phyloP scores from a whole-genome alignment of 2,113 vertebrate genomes.

The Hippolais icterina region DNA sequence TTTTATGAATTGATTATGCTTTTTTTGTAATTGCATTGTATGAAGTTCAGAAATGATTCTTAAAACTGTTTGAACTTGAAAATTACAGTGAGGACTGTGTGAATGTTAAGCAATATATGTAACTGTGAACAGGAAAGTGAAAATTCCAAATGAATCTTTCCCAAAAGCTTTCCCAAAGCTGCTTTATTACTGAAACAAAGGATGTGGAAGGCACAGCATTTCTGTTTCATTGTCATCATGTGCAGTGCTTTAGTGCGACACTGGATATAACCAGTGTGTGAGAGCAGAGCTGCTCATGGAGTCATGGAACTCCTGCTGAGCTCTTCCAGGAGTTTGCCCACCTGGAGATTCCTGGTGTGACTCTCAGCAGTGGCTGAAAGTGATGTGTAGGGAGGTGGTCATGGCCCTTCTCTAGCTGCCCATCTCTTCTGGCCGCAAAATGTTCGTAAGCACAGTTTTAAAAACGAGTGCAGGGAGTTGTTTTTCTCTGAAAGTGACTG shows the following conservation, averaged over 20 bases:
- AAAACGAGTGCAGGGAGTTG: rapidly evolving
- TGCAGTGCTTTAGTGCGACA: not conserved
- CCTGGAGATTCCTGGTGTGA: not conserved
- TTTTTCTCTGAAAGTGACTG: not conserved
- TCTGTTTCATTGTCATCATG: not conserved
- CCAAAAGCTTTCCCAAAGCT: not conserved
- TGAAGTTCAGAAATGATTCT: not conserved
- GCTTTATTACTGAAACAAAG: not conserved
- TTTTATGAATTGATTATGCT: not conserved
- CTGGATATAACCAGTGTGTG: not conserved
- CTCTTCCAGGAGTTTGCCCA: not conserved
- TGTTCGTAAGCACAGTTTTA: not conserved
- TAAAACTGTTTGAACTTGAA: not conserved
- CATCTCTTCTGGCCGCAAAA: not conserved
- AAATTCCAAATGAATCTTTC: not conserved
- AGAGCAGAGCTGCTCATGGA: not conserved
- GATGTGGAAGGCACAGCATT: not conserved
- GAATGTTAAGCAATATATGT: not conserved
- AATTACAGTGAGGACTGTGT: not conserved
- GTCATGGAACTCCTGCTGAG: not conserved
- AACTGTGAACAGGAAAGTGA: not conserved
- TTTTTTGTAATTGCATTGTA: not conserved
- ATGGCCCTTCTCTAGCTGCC: not conserved
- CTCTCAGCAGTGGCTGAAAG: not conserved
- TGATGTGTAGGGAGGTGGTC: not conserved